A percentile compares a stretch with the other conserved stretches of the same genome.
These are phyloP conservation scores for Synanthedon formicaeformis DNA, from an alignment of 2,888 invertebrate genomes.

Conservation along the genomic window DNA sequence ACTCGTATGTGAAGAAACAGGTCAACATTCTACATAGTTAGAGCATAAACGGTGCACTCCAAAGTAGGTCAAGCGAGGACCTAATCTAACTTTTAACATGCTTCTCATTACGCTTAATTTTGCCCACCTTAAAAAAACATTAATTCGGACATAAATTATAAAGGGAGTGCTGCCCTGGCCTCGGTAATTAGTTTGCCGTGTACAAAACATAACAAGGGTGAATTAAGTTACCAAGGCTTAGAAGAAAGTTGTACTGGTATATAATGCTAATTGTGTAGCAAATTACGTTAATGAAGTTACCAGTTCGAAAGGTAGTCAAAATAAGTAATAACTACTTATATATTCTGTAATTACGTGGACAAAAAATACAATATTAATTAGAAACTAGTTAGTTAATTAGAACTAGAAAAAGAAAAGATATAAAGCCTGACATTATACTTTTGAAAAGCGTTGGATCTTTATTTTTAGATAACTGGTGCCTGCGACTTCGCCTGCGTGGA, in stretches of 20 bases:
- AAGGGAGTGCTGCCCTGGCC: slow-evolving; percentile 9
- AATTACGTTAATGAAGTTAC: no score
- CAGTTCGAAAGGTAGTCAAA: no score
- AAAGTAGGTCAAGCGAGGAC: not conserved
- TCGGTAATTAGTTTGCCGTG: slow-evolving; percentile 24
- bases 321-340: no score
- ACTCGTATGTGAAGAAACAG: not conserved
- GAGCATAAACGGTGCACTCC: not conserved
- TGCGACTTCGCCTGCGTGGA: no score
- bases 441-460: no score
- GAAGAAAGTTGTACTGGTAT: not conserved
- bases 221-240: not conserved
- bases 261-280: no score
- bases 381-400: no score
- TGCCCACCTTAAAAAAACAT: slow-evolving; percentile 8
- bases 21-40: not conserved
- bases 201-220: slow-evolving; percentile 11
- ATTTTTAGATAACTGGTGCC: no score
- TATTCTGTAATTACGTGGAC: no score
- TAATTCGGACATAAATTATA: slow-evolving; percentile 32
- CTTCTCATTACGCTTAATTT: slow-evolving; percentile 24
- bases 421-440: no score
- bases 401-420: no score
- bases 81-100: slow-evolving; percentile 7
- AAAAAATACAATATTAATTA: no score